Evolutionary conservation across 2,797 vertebrate species (phyloP), one percentile per base, ranked within the genome.

Genomic region (Paratrypauchen microcephalus): DNA sequence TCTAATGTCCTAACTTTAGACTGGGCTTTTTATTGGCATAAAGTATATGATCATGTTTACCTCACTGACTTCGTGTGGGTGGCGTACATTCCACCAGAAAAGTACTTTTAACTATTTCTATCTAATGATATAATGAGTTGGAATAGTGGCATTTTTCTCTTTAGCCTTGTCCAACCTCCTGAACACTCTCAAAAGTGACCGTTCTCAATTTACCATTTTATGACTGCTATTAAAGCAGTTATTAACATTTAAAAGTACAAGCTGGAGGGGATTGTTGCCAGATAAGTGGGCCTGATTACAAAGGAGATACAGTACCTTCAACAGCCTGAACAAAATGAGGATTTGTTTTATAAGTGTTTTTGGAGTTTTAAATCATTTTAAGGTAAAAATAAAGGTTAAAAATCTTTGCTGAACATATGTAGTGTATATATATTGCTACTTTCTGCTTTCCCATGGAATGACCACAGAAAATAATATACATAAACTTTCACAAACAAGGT

Each of bases 201-300:
- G 58, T 19, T n/a, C n/a, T n/a, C 58, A 60, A 60, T 30, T 36
- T 36, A n/a, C 58, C 13, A 28, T 32, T 60, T 60, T 60, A 60
- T 60, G 28, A 36, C 58, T 32, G 58, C 58, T 36, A 60, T 60
- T 60, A 60, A 32, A 36, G 30, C 58, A 60, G 58, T 60, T 60
- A 60, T 60, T 60, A 60, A 60, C 58, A 60, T 60, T 60, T 60
- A 60, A 60, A 60, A 36, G 58, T 60, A 60, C 28, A 60, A 36
- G 58, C 58, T 60, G 58, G 58, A 60, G 58, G 58, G 58, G 58
- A 60, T 36, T 32, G 58, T 36, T 60, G 58, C 58, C 58, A 60
- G 58, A 60, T 60, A 60, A 60, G 58, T 60, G 58, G 58, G 58
- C 30, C 57, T 60, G 58, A 60, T 60, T 60, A 60, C 65, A 57